These are phyloP conservation scores for Lithophane socia DNA, from an alignment of 2,888 invertebrate species.

Conservation along the genomic window DNA sequence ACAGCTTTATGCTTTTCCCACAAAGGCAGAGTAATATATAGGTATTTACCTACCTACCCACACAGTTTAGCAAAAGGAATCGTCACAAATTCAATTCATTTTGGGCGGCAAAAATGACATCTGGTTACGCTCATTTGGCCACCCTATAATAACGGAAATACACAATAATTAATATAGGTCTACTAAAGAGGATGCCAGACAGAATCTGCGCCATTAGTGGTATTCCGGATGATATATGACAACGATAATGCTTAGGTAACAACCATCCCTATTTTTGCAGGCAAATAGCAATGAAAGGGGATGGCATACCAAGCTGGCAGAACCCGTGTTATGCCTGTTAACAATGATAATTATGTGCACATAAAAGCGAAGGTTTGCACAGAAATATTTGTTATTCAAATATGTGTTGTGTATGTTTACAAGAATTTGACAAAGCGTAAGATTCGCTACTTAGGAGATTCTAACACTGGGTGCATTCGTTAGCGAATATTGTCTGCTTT, in stretches of 20 bases:
- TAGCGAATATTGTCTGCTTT: neutral
- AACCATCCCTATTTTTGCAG: conserved; percentile 6
- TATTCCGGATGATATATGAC: neutral
- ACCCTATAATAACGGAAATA: neutral
- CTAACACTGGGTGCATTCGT: neutral
- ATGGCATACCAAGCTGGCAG: neutral
- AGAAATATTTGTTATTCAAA: conserved; percentile 14
- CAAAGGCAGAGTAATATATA: no score
- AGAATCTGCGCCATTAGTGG: conserved; percentile 9
- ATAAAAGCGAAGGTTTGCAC: conserved; percentile 1
- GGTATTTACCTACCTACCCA: no score
- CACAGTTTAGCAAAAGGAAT: no score
- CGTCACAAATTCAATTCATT: neutral
- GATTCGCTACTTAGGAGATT: conserved; percentile 4
- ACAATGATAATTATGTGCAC: conserved; percentile 8
- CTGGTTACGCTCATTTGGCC: no score
- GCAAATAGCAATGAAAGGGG: conserved; percentile 1
- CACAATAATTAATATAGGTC: neutral
- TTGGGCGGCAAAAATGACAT: neutral
- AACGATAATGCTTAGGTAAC: conserved; percentile 3
- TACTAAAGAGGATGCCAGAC: neutral
- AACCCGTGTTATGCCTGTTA: neutral
- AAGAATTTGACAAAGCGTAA: conserved; percentile 37
- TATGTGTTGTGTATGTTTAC: neutral
- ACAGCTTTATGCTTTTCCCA: no score